phyloP scores from a whole-genome alignment of 2,888 invertebrate genomes.

The Drosophila gaucha region DNA sequence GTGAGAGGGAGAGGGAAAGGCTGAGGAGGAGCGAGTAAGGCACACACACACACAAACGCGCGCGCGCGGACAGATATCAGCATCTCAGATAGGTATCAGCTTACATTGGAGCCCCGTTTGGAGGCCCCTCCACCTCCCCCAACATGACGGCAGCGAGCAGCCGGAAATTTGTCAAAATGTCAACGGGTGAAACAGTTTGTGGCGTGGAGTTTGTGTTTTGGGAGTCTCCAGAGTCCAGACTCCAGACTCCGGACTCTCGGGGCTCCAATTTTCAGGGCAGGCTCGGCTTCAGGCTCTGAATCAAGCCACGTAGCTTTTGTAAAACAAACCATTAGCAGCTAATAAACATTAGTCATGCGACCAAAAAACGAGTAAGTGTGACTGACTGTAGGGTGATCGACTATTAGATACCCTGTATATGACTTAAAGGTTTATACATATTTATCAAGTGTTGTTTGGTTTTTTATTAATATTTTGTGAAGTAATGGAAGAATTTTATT shows the following conservation, averaged over 20 bases:
- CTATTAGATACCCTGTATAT: slow-evolving; percentile 3
- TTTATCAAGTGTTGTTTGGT: too few species aligned
- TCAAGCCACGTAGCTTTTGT: slow-evolving; percentile 81
- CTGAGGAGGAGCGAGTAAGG: slow-evolving; percentile 23
- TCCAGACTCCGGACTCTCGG: slow-evolving; percentile 5
- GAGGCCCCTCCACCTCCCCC: slow-evolving; percentile 19
- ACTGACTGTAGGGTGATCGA: not conserved
- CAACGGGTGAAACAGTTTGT: slow-evolving; percentile 80
- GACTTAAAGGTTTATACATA: too few species aligned
- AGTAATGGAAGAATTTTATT: too few species aligned
- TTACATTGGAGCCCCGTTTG: slow-evolving; percentile 70
- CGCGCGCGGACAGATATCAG: slow-evolving; percentile 31
- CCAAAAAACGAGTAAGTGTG: slow-evolving; percentile 33
- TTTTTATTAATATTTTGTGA: too few species aligned
- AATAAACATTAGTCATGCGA: slow-evolving; percentile 84
- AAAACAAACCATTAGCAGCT: slow-evolving; percentile 85
- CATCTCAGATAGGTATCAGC: slow-evolving; percentile 76
- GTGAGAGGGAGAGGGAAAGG: not conserved
- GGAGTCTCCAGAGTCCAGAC: not conserved
- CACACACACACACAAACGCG: slow-evolving; percentile 23
- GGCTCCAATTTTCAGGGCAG: slow-evolving; percentile 12
- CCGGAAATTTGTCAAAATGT: slow-evolving; percentile 83
- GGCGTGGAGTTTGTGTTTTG: slow-evolving; percentile 18
- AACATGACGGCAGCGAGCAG: slow-evolving; percentile 69
- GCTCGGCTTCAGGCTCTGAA: slow-evolving; percentile 19